Conservation (phyloP, 1,140 invertebrate genomes). For the Trigoniulus corallinus region DNA sequence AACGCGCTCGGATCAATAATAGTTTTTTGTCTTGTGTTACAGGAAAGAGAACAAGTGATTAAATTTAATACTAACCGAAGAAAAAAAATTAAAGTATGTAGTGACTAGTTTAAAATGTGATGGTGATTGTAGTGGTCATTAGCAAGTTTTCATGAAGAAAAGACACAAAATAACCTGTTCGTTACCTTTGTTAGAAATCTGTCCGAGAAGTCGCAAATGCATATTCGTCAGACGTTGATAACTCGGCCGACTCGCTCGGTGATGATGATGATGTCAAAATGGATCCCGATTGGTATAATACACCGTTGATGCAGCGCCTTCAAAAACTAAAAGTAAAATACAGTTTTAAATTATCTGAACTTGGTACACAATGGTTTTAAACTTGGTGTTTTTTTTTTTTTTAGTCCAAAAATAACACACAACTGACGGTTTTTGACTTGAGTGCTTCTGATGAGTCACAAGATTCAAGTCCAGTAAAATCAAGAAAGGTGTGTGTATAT, state of each 20-base stretch:
- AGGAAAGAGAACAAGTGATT: too few species aligned
- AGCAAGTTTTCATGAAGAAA: too few species aligned
- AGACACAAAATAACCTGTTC: neutral
- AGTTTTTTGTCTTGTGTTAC: neutral
- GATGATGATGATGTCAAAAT: conserved; percentile 5
- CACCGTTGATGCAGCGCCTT: conserved; percentile 14
- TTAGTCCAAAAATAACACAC: too few species aligned
- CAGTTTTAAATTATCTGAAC: neutral
- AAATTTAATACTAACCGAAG: neutral
- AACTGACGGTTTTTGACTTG: neutral
- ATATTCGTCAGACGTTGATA: neutral
- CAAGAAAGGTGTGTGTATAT: neutral
- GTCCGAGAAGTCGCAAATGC: neutral
- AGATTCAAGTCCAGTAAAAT: neutral
- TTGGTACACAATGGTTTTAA: neutral
- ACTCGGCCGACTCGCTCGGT: too few species aligned
- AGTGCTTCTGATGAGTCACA: neutral
- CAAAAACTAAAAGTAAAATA: conserved; percentile 6
- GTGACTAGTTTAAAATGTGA: neutral
- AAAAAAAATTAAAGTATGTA: too few species aligned
- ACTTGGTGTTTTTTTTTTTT: neutral
- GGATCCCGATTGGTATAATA: conserved; percentile 18
- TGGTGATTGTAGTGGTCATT: neutral
- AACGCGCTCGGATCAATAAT: neutral
- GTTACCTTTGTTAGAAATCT: neutral